Evolutionary conservation across 2,113 vertebrate genomes (phyloP), one percentile per base, ranked within the genome.

Genomic region (Clarias macrocephalus): DNA sequence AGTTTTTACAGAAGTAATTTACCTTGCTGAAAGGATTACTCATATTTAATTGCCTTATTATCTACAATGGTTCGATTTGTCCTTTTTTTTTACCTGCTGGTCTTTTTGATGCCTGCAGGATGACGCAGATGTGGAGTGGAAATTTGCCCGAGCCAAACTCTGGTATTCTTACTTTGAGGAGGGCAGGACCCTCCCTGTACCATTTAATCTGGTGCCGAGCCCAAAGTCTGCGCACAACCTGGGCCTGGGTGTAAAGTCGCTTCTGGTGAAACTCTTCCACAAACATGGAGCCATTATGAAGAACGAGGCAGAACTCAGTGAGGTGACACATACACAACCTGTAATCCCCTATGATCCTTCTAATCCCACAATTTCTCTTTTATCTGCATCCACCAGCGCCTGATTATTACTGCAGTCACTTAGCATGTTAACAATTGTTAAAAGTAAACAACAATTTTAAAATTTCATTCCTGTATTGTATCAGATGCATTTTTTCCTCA

Each of bases 131-230:
- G 98, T 99, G 33, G 98, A 99, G 85, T 99, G 98, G 98, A 99
- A 99, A 91, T 99, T 99, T 93, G 98, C 98, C 72, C 96, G 98
- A 81, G 97, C 98, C 88, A 99, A 97, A 92, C 96, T 99, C 59
- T 99, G 98, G 98, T 99, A 99, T 94, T 98, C 98, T 42, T 99
- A 99, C 92, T 99, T 99, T 91, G 98, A 99, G 91, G 98, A 99
- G 92, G 98, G 98, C 1, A 94, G 97, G 88, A 99, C 98, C 8
- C 96, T 99, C 79, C 98, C 98, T 72, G 98, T 98, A 82, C 98
- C 98, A n/a, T 99, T 99, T 91, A 99, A 99, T 83, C 93, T 99
- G 91, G 94, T 99, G 63, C 98, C 98, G 83, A 99, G 97, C 91
- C 98, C 98, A 10, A 99, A 99, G 90, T 97, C 98, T 57, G 89